phyloP scores from a whole-genome alignment of 2,113 vertebrate genomes.

The Centropus bengalensis region DNA sequence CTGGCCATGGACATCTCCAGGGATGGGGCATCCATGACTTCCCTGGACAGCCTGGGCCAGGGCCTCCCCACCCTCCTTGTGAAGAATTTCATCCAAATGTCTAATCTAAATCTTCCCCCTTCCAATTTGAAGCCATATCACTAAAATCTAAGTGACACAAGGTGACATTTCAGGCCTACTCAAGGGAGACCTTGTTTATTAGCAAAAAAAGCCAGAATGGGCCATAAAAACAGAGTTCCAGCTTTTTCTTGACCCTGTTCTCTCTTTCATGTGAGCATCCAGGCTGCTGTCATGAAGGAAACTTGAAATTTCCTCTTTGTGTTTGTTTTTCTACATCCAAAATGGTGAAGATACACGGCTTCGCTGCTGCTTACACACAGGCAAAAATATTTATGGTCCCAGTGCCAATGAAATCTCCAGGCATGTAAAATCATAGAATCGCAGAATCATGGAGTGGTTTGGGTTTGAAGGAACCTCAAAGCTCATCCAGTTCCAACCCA shows the following conservation, averaged over 20 bases:
- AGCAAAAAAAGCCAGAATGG: background rate
- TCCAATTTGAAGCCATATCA: too few relatives aligned
- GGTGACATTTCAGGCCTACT: background rate
- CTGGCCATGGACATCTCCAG: too few relatives aligned
- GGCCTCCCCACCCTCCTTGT: too few relatives aligned
- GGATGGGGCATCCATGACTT: too few relatives aligned
- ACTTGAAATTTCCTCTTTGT: background rate
- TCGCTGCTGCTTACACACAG: fast-evolving
- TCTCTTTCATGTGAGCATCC: fast-evolving
- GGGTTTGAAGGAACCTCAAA: too few relatives aligned
- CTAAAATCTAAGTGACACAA: background rate
- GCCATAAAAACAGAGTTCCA: background rate
- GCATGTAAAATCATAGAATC: too few relatives aligned
- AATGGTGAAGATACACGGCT: background rate
- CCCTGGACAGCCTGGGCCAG: too few relatives aligned
- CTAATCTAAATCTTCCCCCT: too few relatives aligned
- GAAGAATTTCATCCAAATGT: too few relatives aligned
- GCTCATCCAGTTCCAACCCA: too few relatives aligned
- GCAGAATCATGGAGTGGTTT: too few relatives aligned
- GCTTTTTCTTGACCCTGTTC: background rate
- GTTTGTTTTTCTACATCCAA: background rate
- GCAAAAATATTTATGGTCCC: background rate
- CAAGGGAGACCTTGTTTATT: background rate
- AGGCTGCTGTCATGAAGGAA: background rate
- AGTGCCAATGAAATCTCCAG: background rate